Percentiles rank a stretch among this genome's conserved stretches.
Evolutionary conservation across 2,888 invertebrate genomes (phyloP).

Genomic region (Liodrosophila aerea): DNA sequence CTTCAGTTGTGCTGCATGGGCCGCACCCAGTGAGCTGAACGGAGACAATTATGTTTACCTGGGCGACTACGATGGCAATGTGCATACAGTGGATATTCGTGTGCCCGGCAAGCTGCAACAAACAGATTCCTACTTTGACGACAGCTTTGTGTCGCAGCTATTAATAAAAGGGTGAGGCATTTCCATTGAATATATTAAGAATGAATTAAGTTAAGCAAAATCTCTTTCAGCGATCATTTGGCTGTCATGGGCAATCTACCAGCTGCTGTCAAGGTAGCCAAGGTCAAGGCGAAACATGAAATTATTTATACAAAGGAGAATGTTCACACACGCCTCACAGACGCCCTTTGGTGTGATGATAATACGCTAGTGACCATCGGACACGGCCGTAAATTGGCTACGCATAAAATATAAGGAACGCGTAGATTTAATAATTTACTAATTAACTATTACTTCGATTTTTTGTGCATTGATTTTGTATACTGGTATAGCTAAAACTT

Average conservation of each 20-base stretch:
- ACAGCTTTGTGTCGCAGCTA: constrained; percentile 41
- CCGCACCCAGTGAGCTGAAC: constrained; percentile 35
- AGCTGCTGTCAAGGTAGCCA: constrained; percentile 43
- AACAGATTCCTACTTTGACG: constrained; percentile 41
- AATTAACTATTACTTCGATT: too few relatives aligned
- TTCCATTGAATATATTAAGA: neutral
- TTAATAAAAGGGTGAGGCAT: constrained; percentile 52
- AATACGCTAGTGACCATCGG: constrained; percentile 59
- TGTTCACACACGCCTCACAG: constrained; percentile 51
- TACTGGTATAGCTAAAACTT: too few relatives aligned
- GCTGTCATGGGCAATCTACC: constrained; percentile 62
- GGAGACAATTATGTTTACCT: constrained; percentile 55
- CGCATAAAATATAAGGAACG: constrained; percentile 37
- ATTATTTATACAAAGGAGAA: constrained; percentile 44
- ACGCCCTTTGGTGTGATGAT: constrained; percentile 52
- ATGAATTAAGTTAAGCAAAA: too few relatives aligned
- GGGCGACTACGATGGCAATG: constrained; percentile 61
- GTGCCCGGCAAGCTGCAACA: constrained; percentile 38
- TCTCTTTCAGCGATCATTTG: constrained; percentile 41
- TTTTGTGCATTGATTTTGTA: too few relatives aligned
- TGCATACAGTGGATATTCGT: constrained; percentile 59
- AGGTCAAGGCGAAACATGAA: constrained; percentile 21
- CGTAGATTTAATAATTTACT: too few relatives aligned
- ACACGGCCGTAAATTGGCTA: constrained; percentile 53
- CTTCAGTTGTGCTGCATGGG: constrained; percentile 57